Base-by-base conservation (phyloP, 2,888 invertebrate genomes). In the Syritta pipiens region DNA sequence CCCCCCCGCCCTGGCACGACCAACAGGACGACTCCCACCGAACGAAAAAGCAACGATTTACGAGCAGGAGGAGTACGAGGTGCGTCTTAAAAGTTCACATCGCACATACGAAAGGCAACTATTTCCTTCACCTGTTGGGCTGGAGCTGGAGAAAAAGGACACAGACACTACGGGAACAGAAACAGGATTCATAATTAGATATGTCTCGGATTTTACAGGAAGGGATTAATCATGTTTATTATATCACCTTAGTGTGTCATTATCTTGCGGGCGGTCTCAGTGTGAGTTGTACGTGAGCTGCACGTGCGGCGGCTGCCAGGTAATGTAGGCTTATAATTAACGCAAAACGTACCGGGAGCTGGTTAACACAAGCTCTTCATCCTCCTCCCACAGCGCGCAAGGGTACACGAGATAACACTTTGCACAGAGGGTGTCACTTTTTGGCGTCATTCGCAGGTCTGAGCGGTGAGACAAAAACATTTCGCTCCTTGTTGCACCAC, bases 191-290 rank as follows among this genome's bases (percentile, higher is more conserved):
- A 77, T 77, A 77, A 71, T 67, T 48, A 55, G 55, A 72, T 65
- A 44, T 55, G 65, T 65, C 65, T 77, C 46, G 40, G 40, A 60
- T 63, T 65, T 65, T 44, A 46, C 51, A 35, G 40, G 67, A 53
- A 72, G 55, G 77, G 72, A 72, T 77, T 77, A 72, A 77, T 77
- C 77, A 77, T 65, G 71, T 77, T 72, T 59, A 72, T 67, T 71
- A 72, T 55, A 67, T 71, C 77, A 72, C 72, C 71, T 76, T 30
- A 24, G 71, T 63, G 76, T 63, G 63, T 49, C 65, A 74, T 63
- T 63, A 69, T 53, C 75, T 59, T 49, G 48, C 26, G 55, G 62
- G n/a, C n/a, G n/a, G n/a, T n/a, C n/a, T n/a, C n/a, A n/a, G n/a
- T n/a, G n/a, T n/a, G n/a, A n/a, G n/a, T n/a, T n/a, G n/a, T n/a